Evolutionary conservation across 2,888 invertebrate genomes (phyloP).

Genomic region (Cepaea hortensis): DNA sequence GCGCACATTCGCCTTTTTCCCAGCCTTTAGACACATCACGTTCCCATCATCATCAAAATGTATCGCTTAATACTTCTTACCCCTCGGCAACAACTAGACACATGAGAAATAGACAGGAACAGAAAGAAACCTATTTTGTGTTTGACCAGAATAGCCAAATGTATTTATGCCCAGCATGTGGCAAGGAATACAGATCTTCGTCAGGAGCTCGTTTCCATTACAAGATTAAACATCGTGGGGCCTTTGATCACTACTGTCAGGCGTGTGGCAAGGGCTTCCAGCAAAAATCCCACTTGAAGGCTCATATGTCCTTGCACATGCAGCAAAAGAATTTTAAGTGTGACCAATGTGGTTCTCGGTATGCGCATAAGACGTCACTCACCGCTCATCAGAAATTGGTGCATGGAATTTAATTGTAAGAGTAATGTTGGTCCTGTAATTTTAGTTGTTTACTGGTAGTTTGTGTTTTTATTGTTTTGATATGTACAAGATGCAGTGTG

Average conservation of each 20-base stretch:
- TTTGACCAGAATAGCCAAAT: slow-evolving; percentile 25
- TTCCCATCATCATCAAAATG: slow-evolving; percentile 22
- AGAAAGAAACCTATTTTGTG: slow-evolving; percentile 28
- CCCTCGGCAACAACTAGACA: slow-evolving; percentile 18
- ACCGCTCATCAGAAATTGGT: slow-evolving; percentile 47
- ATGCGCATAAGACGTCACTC: slow-evolving; percentile 53
- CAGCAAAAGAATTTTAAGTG: slow-evolving; percentile 51
- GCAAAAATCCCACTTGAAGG: slow-evolving; percentile 51
- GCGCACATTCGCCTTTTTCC: slow-evolving; percentile 15
- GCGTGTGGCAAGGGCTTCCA: slow-evolving; percentile 55
- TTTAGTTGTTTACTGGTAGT: not conserved
- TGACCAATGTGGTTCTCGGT: slow-evolving; percentile 48
- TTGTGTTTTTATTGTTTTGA: not conserved
- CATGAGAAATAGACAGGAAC: slow-evolving; percentile 11
- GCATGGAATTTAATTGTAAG: slow-evolving; percentile 24
- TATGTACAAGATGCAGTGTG: no score
- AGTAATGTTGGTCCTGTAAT: not conserved
- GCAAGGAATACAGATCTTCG: slow-evolving; percentile 51
- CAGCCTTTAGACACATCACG: slow-evolving; percentile 12
- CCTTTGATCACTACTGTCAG: slow-evolving; percentile 50
- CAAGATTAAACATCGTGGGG: slow-evolving; percentile 51
- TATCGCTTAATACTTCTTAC: slow-evolving; percentile 29
- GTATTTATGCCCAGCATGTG: slow-evolving; percentile 48
- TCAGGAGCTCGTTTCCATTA: slow-evolving; percentile 50
- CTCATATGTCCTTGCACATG: slow-evolving; percentile 53